phyloP scores from a whole-genome alignment of 2,888 invertebrate species.

The Pyrrhia umbra region DNA sequence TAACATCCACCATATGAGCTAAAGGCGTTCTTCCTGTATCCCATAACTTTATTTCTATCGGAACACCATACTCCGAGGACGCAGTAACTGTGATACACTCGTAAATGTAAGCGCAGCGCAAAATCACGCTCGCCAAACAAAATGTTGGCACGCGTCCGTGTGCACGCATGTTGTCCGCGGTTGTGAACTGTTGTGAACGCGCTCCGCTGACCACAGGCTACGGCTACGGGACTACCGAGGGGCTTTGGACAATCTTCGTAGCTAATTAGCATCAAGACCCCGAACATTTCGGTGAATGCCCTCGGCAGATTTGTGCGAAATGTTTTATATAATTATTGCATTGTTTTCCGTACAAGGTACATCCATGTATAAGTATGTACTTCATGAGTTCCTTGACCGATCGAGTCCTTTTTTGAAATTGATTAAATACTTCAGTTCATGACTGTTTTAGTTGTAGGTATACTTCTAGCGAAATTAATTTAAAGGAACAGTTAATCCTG shows the following conservation, averaged over 20 bases:
- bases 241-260: conserved; percentile 79
- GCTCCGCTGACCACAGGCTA: conserved; percentile 75
- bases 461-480: no score
- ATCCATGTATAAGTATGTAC: not conserved
- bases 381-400: conserved; percentile 43
- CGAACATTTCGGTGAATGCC: conserved; percentile 86
- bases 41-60: conserved; percentile 86
- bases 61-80: conserved; percentile 77
- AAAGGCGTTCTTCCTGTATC: conserved; percentile 90
- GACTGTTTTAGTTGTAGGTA: no score
- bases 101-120: conserved; percentile 65
- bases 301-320: conserved; percentile 71
- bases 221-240: conserved; percentile 57
- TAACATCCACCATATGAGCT: conserved; percentile 94
- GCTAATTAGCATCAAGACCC: conserved; percentile 82
- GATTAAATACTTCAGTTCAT: not conserved
- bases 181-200: conserved; percentile 81
- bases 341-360: conserved; percentile 52
- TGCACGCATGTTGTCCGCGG: conserved; percentile 80
- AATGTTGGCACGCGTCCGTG: conserved; percentile 74
- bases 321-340: conserved; percentile 62
- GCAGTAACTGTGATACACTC: conserved; percentile 62
- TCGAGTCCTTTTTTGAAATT: conserved; percentile 18
- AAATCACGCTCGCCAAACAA: conserved; percentile 51
- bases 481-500: no score